Evolutionary conservation across 2,888 invertebrate species (phyloP).

Genomic region (Apodemia hepburni): DNA sequence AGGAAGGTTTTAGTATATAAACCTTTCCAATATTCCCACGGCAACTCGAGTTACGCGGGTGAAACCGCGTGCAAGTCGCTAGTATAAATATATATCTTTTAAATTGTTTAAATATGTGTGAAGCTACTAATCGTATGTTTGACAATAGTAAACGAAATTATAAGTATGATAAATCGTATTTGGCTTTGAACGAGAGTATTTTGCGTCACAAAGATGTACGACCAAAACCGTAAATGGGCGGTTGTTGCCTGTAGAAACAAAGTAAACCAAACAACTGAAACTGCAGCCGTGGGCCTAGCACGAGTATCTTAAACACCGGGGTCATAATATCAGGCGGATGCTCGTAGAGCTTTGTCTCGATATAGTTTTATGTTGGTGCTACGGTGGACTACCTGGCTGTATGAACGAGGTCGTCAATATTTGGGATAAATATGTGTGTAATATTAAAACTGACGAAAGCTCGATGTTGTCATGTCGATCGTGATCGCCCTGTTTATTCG

Average conservation of each 20-base stretch:
- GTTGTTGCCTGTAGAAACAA: slow-evolving; percentile 28
- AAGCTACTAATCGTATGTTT: not conserved
- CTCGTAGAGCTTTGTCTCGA: too few species aligned
- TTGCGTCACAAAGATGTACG: not conserved
- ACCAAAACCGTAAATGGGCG: slow-evolving; percentile 6
- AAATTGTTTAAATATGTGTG: too few species aligned
- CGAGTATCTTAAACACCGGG: too few species aligned
- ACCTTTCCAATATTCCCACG: too few species aligned
- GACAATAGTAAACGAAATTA: not conserved
- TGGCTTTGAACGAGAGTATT: not conserved
- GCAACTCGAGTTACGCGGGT: too few species aligned
- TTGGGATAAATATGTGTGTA: not conserved
- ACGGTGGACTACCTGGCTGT: too few species aligned
- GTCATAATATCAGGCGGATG: not conserved
- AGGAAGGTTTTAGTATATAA: too few species aligned
- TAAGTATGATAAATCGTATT: not conserved
- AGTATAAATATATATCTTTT: too few species aligned
- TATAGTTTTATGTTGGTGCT: not conserved
- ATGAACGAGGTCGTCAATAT: not conserved
- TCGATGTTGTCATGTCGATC: not conserved
- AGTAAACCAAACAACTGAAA: slow-evolving; percentile 32
- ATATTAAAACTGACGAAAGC: not conserved
- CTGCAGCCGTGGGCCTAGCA: slow-evolving; percentile 15
- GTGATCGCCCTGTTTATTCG: not conserved
- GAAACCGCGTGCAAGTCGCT: too few species aligned